Conservation (phyloP, 2,113 vertebrate genomes). For the Ornithorhynchus anatinus region DNA sequence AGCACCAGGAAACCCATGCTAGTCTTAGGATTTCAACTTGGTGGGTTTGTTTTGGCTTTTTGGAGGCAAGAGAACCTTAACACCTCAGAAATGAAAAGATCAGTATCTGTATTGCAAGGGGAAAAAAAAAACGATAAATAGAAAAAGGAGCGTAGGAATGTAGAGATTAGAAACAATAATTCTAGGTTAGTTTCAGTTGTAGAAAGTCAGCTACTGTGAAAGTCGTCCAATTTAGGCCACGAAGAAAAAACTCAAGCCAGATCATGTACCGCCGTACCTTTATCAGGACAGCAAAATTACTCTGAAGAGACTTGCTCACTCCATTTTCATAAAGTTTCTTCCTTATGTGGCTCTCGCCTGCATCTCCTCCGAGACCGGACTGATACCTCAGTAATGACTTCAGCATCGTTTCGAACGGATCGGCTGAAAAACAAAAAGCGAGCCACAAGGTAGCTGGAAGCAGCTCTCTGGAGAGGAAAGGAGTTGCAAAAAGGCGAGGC, state of each 20-base stretch:
- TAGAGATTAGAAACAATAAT: not conserved
- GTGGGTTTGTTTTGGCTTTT: too few relatives aligned
- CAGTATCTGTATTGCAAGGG: not conserved
- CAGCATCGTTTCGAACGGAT: conserved; percentile 97
- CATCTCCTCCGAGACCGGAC: conserved; percentile 72
- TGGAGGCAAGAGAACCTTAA: not conserved
- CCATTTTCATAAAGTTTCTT: conserved; percentile 86
- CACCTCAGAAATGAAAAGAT: not conserved
- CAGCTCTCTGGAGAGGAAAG: not conserved
- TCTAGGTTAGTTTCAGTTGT: not conserved
- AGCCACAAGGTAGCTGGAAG: not conserved
- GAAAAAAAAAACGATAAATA: not conserved
- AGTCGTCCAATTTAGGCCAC: not conserved
- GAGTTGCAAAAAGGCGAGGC: not conserved
- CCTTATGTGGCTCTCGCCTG: conserved; percentile 75
- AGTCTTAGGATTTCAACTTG: too few relatives aligned
- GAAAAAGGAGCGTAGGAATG: not conserved
- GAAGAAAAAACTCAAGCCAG: not conserved
- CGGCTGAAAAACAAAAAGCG: conserved; percentile 72
- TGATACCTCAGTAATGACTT: conserved; percentile 93
- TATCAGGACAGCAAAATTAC: conserved; percentile 81
- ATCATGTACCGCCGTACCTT: conserved; percentile 72
- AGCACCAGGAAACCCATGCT: too few relatives aligned
- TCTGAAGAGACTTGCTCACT: conserved; percentile 80
- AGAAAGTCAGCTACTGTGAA: not conserved